Conservation (phyloP, 2,113 vertebrate species). For the Alethe castanea region DNA sequence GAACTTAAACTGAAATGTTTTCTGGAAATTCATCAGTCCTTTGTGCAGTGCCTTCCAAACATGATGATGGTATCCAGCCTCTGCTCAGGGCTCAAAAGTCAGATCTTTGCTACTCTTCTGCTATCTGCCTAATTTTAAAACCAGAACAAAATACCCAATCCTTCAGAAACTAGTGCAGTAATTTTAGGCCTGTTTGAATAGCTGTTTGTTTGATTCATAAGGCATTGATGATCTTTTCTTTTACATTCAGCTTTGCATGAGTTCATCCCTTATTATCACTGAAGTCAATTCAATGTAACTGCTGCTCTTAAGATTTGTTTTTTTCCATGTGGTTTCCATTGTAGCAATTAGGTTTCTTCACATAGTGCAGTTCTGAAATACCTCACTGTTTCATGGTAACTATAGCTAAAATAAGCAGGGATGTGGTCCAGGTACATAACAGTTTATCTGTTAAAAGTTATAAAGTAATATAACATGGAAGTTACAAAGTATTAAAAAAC, state of each 20-base stretch:
- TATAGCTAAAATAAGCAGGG: not conserved
- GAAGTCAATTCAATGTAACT: not conserved
- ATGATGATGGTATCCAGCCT: accelerated
- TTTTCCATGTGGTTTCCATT: not conserved
- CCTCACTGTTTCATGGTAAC: not conserved
- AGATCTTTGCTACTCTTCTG: not conserved
- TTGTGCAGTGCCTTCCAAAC: not conserved
- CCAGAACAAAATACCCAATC: not conserved
- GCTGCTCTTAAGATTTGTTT: not conserved
- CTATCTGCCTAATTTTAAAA: not conserved
- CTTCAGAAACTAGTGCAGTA: not conserved
- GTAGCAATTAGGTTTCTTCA: not conserved
- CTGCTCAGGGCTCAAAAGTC: not conserved
- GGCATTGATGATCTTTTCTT: not conserved
- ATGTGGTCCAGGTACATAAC: not conserved
- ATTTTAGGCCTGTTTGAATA: not conserved
- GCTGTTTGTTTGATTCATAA: not conserved
- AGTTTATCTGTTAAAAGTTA: not conserved
- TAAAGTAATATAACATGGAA: not conserved
- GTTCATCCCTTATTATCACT: not conserved
- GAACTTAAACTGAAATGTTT: not conserved
- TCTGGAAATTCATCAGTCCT: not conserved
- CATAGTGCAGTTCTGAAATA: not conserved
- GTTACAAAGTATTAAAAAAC: not conserved
- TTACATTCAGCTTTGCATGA: not conserved